Percentiles rank a stretch among this genome's conserved stretches.
These are phyloP conservation scores for Habropoda laboriosa DNA, from an alignment of 1,140 invertebrate genomes.

Conservation along the genomic window DNA sequence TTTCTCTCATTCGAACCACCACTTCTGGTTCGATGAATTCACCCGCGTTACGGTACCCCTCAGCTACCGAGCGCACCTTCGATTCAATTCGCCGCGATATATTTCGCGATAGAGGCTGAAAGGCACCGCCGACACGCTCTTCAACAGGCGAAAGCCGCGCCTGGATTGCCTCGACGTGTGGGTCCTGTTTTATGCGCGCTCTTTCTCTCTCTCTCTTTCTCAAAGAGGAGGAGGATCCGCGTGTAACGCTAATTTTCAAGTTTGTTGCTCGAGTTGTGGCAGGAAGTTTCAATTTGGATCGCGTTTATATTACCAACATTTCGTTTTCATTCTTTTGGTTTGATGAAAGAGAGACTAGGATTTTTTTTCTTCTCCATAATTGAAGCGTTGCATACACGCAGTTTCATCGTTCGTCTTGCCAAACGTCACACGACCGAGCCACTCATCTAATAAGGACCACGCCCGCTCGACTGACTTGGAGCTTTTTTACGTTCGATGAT, in stretches of 20 bases:
- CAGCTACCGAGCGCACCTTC: background rate
- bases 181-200: background rate
- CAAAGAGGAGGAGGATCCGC: too few species aligned
- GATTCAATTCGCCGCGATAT: background rate
- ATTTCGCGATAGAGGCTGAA: background rate
- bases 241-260: too few species aligned
- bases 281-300: too few species aligned
- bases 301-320: too few species aligned
- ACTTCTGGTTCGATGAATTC: background rate
- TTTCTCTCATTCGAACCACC: background rate
- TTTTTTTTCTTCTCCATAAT: too few species aligned
- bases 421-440: background rate
- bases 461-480: background rate
- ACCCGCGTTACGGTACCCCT: background rate
- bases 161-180: background rate
- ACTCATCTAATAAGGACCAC: background rate
- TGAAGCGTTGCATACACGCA: too few species aligned
- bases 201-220: too few species aligned
- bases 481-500: background rate
- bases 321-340: too few species aligned
- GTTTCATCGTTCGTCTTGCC: too few species aligned
- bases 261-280: too few species aligned
- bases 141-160: too few species aligned
- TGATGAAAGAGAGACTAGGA: too few species aligned
- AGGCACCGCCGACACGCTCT: background rate